These are phyloP conservation scores for Ia io DNA, from an alignment of 2,113 vertebrate genomes.

Conservation along the genomic window DNA sequence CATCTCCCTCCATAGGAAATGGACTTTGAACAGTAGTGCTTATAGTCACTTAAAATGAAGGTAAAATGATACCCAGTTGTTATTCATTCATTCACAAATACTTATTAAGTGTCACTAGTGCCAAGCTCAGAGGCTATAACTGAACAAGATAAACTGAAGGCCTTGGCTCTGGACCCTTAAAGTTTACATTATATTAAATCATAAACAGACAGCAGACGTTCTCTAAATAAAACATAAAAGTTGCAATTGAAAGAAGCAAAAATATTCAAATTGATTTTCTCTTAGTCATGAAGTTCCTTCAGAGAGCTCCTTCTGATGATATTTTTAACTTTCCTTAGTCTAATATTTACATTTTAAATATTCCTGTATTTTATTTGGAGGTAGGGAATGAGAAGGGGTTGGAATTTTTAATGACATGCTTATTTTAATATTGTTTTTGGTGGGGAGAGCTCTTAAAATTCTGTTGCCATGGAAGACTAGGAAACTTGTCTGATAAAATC, in stretches of 20 bases:
- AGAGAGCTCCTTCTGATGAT: not conserved
- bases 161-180: not conserved
- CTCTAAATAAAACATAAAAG: not conserved
- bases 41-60: slow-evolving; percentile 4
- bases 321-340: not conserved
- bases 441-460: not conserved
- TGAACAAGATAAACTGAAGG: not conserved
- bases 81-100: slow-evolving; percentile 48
- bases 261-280: not conserved
- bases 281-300: not conserved
- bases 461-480: not conserved
- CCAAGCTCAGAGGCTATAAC: not conserved
- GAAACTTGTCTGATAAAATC: not conserved
- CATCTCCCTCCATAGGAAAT: not conserved
- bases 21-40: not conserved
- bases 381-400: not conserved
- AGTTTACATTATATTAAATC: slow-evolving; percentile 1
- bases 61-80: slow-evolving; percentile 5
- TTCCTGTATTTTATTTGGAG: slow-evolving; percentile 25
- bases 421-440: not conserved
- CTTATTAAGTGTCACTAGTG: not conserved
- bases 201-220: not conserved
- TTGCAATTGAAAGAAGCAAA: slow-evolving; percentile 2
- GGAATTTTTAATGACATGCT: not conserved
- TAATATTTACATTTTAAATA: not conserved